These are phyloP conservation scores for Dendrocincla tyrannina DNA, from an alignment of 2,797 vertebrate genomes.

Conservation along the genomic window DNA sequence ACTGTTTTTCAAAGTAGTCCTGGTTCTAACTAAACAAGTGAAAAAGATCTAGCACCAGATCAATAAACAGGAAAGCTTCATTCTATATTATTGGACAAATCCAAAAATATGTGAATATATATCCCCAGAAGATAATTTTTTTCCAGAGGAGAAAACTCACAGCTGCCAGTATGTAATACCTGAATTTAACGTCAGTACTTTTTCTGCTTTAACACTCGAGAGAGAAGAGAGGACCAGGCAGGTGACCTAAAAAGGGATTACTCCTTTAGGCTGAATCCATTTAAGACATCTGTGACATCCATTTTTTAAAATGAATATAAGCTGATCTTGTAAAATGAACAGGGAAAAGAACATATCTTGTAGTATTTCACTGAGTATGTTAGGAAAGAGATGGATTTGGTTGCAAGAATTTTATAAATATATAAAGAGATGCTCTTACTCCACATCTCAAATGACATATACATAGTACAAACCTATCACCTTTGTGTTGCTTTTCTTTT, in stretches of 20 bases:
- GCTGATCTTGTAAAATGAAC: background rate
- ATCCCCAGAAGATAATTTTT: background rate
- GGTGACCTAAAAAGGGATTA: background rate
- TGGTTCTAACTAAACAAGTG: background rate
- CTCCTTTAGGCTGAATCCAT: background rate
- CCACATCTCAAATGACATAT: background rate
- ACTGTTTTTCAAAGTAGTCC: background rate
- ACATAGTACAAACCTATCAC: background rate
- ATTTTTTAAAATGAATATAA: background rate
- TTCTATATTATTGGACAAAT: background rate
- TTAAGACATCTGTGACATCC: background rate
- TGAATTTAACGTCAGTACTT: background rate
- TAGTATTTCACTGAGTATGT: background rate
- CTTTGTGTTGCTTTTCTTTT: background rate
- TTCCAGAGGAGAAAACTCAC: background rate
- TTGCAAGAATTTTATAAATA: background rate
- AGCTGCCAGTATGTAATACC: background rate
- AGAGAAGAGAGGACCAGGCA: fast-evolving
- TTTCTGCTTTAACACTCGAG: background rate
- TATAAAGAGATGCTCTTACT: background rate
- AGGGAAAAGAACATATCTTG: background rate
- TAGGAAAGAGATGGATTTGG: background rate
- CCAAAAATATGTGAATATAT: background rate
- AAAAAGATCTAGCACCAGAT: background rate
- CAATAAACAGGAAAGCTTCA: background rate